Evolutionary conservation across 2,888 invertebrate species (phyloP).

Genomic region (Apocheima hispidaria): DNA sequence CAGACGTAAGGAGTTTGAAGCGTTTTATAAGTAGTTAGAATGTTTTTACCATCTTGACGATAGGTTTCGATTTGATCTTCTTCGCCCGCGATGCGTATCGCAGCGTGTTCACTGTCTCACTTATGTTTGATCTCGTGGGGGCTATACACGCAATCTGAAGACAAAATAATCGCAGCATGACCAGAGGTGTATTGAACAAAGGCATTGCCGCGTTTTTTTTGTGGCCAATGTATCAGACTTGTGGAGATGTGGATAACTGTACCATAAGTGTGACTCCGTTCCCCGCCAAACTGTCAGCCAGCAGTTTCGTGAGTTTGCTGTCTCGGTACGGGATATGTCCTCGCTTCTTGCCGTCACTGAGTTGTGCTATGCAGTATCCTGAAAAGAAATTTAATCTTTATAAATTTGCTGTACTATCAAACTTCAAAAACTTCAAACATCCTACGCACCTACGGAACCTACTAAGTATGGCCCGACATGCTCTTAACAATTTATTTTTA

Average conservation of each 20-base stretch:
- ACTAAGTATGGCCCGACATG: neutral
- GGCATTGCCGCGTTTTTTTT: too few species aligned
- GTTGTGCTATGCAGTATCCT: constrained; percentile 97
- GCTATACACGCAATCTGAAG: constrained; percentile 96
- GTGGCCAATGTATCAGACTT: neutral
- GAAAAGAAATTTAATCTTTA: constrained; percentile 30
- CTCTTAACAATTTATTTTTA: neutral
- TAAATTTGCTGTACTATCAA: too few species aligned
- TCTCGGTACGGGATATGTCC: constrained; percentile 98
- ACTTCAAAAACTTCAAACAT: too few species aligned
- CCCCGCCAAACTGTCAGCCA: constrained; percentile 97
- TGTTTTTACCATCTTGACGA: constrained; percentile 94
- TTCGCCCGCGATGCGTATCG: constrained; percentile 97
- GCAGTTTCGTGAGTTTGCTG: constrained; percentile 96
- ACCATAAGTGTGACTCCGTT: constrained; percentile 98
- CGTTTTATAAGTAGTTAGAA: neutral
- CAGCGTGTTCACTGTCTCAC: constrained; percentile 96
- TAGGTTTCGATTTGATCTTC: constrained; percentile 96
- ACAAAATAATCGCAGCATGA: constrained; percentile 5
- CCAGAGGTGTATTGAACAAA: too few species aligned
- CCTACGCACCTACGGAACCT: too few species aligned
- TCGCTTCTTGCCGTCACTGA: constrained; percentile 93
- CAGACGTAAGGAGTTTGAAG: too few species aligned
- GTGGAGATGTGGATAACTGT: constrained; percentile 33
- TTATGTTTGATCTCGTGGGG: constrained; percentile 93